Evolutionary conservation across 2,797 vertebrate genomes (phyloP), one percentile per base, ranked within the genome.

Genomic region (Pampus argenteus): DNA sequence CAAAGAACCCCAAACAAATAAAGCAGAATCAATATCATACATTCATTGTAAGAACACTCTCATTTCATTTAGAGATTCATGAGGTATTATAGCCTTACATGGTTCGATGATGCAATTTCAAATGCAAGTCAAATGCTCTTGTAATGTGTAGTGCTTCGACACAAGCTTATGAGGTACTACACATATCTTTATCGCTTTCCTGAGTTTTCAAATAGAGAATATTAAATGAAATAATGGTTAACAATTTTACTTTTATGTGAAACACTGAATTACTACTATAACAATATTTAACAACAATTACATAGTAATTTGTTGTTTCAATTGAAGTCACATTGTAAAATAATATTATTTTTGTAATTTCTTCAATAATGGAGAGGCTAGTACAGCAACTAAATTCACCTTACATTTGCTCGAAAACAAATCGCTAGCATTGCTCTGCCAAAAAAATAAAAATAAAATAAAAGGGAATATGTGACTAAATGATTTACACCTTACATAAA

Each of bases 151-250:
- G 95, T 96, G 97, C 95, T 96, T 95, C 86, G 93, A 96, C 96
- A 96, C 95, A 96, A 96, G 96, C 94, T 93, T 95, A 96, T 97
- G 97, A 98, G 97, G 96, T 98, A 98, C 96, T 96, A 91, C 96
- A 97, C 96, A 98, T 95, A 95, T 97, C 95, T 96, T 95, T 95
- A 96, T 96, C 95, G 95, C 96, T 95, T 98, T 98, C 98, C 97
- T 99, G 98, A 98, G 97, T 95, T 97, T 96, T 96, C 94, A 95
- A 94, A 95, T 51, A 74, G 93, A 96, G 93, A 95, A 96, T 93
- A 94, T 95, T 89, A 95, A 96, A 95, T 95, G 83, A 95, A 96
- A 95, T 47, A 69, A 85, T 58, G 49, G 50, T 66, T n/a, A n/a
- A 54, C 9, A 66, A 71, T 75, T 69, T 74, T 74, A 89, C 74